These are phyloP conservation scores for Sturnus vulgaris DNA, from an alignment of 2,113 vertebrate species.

Conservation along the genomic window DNA sequence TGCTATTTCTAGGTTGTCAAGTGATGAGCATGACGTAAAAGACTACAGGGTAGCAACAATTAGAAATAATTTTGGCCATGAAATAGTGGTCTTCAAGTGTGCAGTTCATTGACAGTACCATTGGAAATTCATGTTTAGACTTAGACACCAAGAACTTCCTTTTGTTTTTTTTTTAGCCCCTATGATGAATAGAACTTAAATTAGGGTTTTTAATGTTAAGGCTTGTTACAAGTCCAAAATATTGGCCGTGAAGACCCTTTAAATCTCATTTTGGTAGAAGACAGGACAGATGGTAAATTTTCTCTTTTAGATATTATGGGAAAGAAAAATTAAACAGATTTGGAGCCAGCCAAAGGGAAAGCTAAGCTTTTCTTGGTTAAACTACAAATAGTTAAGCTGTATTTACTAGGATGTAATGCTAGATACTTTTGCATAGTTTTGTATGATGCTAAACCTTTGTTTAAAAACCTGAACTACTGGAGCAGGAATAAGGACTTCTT, in stretches of 20 bases:
- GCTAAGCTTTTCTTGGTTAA: background rate
- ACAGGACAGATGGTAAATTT: background rate
- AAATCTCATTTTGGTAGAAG: background rate
- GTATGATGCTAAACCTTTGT: background rate
- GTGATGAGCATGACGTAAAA: background rate
- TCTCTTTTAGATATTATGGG: background rate
- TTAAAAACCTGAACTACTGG: constrained; percentile 1
- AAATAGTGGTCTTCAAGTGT: background rate
- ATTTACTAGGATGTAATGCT: background rate
- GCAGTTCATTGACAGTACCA: background rate
- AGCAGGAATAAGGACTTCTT: constrained; percentile 5
- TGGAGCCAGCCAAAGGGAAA: background rate
- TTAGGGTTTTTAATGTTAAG: background rate
- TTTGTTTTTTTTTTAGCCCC: background rate
- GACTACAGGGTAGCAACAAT: background rate
- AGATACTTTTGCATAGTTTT: background rate
- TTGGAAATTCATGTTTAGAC: background rate
- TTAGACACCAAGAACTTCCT: background rate
- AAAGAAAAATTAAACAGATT: background rate
- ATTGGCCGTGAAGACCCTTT: background rate
- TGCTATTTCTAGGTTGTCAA: background rate
- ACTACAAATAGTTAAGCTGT: background rate
- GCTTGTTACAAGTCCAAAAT: background rate
- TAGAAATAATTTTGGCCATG: background rate
- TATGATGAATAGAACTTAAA: background rate